Conservation (phyloP, 2,888 invertebrate species). For the Rhyacophila evoluta region DNA sequence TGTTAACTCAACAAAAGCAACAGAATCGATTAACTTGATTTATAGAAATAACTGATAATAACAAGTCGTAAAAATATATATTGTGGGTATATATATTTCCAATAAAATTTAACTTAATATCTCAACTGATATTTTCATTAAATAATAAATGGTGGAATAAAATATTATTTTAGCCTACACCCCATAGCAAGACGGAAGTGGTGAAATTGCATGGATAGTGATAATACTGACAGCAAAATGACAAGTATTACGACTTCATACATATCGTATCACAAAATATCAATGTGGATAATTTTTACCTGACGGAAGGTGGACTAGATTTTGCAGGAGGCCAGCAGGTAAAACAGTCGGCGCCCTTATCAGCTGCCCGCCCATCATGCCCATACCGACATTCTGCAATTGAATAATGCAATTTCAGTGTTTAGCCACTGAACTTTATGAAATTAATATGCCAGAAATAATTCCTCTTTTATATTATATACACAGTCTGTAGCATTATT, state of each 20-base stretch:
- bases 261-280: too few relatives aligned
- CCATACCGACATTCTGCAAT: constrained; percentile 68
- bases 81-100: too few relatives aligned
- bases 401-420: too few relatives aligned
- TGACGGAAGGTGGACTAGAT: constrained; percentile 79
- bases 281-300: constrained; percentile 59
- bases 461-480: too few relatives aligned
- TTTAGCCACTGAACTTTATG: too few relatives aligned
- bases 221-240: constrained; percentile 11
- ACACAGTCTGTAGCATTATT: too few relatives aligned
- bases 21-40: not conserved
- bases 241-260: not conserved
- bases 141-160: too few relatives aligned
- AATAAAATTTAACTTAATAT: too few relatives aligned
- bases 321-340: constrained; percentile 78
- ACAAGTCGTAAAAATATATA: too few relatives aligned
- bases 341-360: constrained; percentile 78
- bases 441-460: too few relatives aligned
- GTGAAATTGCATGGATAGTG: not conserved
- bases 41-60: too few relatives aligned
- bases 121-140: too few relatives aligned
- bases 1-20: not conserved
- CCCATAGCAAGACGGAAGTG: not conserved
- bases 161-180: not conserved
- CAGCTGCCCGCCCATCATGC: constrained; percentile 76